A percentile compares a stretch with the other conserved stretches of the same genome.
These are phyloP conservation scores for Cisticola juncidis DNA, from an alignment of 2,113 vertebrate genomes.

Conservation along the genomic window DNA sequence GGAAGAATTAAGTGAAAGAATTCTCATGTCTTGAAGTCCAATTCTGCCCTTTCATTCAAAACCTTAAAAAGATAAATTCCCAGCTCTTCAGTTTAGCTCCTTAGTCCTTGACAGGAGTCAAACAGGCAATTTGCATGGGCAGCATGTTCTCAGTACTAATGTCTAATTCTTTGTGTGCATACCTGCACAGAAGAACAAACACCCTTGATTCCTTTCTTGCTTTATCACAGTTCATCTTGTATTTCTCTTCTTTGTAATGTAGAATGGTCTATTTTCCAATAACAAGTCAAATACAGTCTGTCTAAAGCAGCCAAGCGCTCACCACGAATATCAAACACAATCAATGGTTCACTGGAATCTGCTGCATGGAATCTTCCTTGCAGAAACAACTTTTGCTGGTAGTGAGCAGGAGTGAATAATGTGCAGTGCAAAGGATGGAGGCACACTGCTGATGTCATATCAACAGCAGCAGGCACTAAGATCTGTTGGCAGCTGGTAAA, in stretches of 20 bases:
- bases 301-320: background rate
- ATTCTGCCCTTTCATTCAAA: background rate
- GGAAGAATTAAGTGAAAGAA: background rate
- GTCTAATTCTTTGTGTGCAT: background rate
- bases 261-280: background rate
- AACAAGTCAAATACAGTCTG: background rate
- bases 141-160: background rate
- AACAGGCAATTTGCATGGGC: background rate
- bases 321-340: background rate
- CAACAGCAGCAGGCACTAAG: background rate
- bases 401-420: background rate
- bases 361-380: background rate
- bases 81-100: background rate
- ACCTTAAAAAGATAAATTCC: background rate
- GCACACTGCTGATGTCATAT: background rate
- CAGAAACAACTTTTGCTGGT: background rate
- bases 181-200: background rate
- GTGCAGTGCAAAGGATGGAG: background rate
- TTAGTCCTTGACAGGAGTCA: background rate
- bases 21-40: background rate
- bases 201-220: background rate
- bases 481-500: background rate
- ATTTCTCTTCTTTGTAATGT: background rate
- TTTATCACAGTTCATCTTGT: background rate
- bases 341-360: background rate